Base-by-base conservation (phyloP, 2,113 vertebrate genomes). In the Trachemys scripta region DNA sequence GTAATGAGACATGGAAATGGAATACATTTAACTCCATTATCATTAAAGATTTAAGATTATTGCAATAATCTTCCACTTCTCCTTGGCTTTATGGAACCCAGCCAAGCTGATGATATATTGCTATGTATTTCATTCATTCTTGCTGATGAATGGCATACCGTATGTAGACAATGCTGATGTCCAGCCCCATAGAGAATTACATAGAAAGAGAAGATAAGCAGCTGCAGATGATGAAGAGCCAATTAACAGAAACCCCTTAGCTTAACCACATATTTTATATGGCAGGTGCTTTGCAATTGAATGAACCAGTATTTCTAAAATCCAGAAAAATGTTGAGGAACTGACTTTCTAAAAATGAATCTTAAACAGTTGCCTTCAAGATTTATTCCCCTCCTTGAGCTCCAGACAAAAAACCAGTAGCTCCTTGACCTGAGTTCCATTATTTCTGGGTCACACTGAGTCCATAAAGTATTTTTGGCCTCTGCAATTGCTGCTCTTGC, bases 21-120 rank as follows among this genome's bases (percentile, higher is more conserved):
- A 79, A 87, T 82, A 80, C 93, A 90, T 91, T 95, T 92, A 95
- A 91, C 69, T 97, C 75, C 54, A 81, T 38, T 85, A 90, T 76
- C 89, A 92, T 96, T 94, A 91, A 96, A 94, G 90, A 96, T 97
- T 95, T 96, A 96, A 96, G 89, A 96, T 92, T 87, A 97, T 92
- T 96, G 76, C 95, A 94, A 93, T 96, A 97, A 96, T 96, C 97
- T 95, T 90, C 80, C 91, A 82, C 92, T 96, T 95, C 85, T 97
- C 78, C 75, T 88, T 96, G 1, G 1, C 81, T 96, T 96, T 95
- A 95, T 83, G 95, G 96, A 94, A 93, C 84, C 92, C 78, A 96
- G 91, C 94, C 92, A 96, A 81, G 75, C 89, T 93, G 93, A 78
- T 78, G 75, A 97, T 95, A 51, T 96, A 97, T 96, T 88, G 54